These are phyloP conservation scores for Pseudococcus viburni DNA, from an alignment of 2,888 invertebrate genomes.

Conservation along the genomic window DNA sequence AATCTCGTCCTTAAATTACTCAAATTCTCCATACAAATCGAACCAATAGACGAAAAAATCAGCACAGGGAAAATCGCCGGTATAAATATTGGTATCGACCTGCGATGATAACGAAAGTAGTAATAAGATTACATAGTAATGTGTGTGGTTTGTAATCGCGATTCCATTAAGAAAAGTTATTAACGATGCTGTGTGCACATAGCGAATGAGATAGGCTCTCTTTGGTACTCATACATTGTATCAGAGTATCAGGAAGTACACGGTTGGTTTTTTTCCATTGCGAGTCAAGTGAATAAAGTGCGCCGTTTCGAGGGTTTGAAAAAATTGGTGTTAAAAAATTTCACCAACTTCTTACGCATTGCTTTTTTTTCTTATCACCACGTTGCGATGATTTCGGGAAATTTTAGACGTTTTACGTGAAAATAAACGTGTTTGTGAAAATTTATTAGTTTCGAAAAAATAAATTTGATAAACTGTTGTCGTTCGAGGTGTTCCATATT, in stretches of 20 bases:
- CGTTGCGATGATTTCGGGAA: neutral
- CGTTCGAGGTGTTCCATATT: conserved; percentile 11
- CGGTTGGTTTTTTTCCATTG: neutral
- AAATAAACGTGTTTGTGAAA: neutral
- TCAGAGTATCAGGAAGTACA: neutral
- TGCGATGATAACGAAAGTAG: conserved; percentile 21
- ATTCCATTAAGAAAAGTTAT: conserved; percentile 20
- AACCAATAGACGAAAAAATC: neutral
- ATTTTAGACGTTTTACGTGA: neutral
- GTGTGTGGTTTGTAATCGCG: conserved; percentile 16
- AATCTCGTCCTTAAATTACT: neutral
- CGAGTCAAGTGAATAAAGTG: neutral
- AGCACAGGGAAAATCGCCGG: neutral
- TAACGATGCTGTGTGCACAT: conserved; percentile 1
- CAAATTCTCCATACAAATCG: neutral
- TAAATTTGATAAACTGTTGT: neutral
- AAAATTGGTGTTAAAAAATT: neutral
- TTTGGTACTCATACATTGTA: neutral
- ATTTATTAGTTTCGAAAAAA: neutral
- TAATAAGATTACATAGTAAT: conserved; percentile 2
- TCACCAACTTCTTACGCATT: neutral
- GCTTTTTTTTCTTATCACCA: neutral
- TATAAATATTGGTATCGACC: conserved; percentile 13
- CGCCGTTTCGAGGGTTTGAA: neutral
- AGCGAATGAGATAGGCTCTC: neutral